These are phyloP conservation scores for Atrina japonica DNA, from an alignment of 2,888 invertebrate species.

Conservation along the genomic window DNA sequence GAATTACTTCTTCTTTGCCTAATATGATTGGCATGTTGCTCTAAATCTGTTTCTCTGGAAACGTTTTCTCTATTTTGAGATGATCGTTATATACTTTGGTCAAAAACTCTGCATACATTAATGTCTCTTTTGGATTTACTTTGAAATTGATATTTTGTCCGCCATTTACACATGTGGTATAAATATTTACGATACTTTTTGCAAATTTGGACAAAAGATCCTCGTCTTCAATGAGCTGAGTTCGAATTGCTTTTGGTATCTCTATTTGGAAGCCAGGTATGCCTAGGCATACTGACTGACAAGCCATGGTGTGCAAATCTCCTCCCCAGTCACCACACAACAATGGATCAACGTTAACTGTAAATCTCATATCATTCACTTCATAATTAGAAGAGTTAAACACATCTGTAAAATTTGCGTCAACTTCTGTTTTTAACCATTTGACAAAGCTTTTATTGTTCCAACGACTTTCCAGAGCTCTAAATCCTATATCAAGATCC, in stretches of 20 bases:
- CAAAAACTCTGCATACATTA: conserved; percentile 12
- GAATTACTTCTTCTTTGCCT: not conserved
- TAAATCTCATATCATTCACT: conserved; percentile 30
- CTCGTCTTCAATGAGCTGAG: conserved; percentile 38
- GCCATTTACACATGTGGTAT: conserved; percentile 28
- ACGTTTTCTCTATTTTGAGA: conserved; percentile 42
- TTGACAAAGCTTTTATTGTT: conserved; percentile 34
- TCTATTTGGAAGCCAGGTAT: conserved; percentile 42
- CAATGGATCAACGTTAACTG: conserved; percentile 36
- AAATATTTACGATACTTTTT: conserved; percentile 39
- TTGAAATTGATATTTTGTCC: conserved; percentile 8
- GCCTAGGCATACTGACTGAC: conserved; percentile 40
- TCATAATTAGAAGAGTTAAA: conserved; percentile 31
- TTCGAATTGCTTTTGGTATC: conserved; percentile 37
- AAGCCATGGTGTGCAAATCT: conserved; percentile 43
- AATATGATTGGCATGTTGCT: not conserved
- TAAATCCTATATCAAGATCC: conserved; percentile 42
- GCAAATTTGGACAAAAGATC: conserved; percentile 34
- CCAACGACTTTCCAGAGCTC: conserved; percentile 44
- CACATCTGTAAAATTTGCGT: conserved; percentile 30
- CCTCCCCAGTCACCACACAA: conserved; percentile 46
- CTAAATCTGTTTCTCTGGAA: conserved; percentile 44
- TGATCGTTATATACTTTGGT: conserved; percentile 39
- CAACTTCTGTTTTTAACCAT: conserved; percentile 32
- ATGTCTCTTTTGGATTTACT: conserved; percentile 24